Base-by-base conservation (phyloP, 2,888 invertebrate species). In the Leptinotarsa peninsularis region DNA sequence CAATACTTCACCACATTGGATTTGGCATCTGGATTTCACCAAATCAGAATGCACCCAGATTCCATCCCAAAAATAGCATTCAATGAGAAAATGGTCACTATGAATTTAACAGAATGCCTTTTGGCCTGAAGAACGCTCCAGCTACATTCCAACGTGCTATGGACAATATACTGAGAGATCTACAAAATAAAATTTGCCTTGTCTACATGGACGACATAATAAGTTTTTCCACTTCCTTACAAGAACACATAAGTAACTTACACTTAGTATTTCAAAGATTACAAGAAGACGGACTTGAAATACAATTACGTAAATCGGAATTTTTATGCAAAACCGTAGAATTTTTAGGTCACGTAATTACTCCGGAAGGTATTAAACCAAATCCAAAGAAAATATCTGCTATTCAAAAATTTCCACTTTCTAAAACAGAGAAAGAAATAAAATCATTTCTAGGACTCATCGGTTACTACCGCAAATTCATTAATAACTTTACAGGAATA, bases 181-280 rank as follows among this genome's bases (percentile, higher is more conserved):
- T 2, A 23, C 23, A 23, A 3, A 23, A 23, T 23, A 23, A 23
- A 43, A 75, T 76, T 93, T 54, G 70, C 52, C 15, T 23, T n/a
- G 23, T 70, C 4, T 56, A 67, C 23, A 67, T 67, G 43, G 67
- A 67, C 18, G 67, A 67, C 3, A 67, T 67, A 43, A 52, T 67
- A 67, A n/a, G 49, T 4, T 67, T 67, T n/a, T 67, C 67, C 3
- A 67, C 23, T 15, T 67, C 67, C 4, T 52, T 67, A 50, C 49
- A 67, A 10, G 67, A 67, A 14, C 33, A 67, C 18, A 49, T 67
- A 4, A 67, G 14, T 13, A 49, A 67, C 13, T 4, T 67, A 23
- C 17, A 67, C 15, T 43, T 15, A 67, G 27, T 67, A n/a, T 49
- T 67, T 21, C 49, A 14, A 49, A 7, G 52, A 67, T 15, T 18